Evolutionary conservation across 2,888 invertebrate species (phyloP), one percentile per base, ranked within the genome.

Genomic region (Hirtodrosophila confusa): DNA sequence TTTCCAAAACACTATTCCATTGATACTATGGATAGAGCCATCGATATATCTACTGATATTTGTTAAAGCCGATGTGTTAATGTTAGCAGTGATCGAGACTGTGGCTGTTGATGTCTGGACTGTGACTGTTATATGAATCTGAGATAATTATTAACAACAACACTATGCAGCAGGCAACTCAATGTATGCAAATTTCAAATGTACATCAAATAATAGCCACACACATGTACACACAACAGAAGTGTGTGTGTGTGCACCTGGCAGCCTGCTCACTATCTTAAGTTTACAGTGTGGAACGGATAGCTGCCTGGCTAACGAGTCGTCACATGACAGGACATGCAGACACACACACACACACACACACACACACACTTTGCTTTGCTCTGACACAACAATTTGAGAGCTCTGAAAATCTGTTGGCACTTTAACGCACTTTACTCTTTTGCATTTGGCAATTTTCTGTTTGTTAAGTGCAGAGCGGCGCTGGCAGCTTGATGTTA

Each of bases 301-400:
- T 67, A 45, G 69, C 66, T 80, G 80, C 85, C 72, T 66, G 69
- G 39, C 68, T 85, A 80, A 85, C 83, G 75, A 80, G 82, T 75
- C 75, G 44, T 60, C 60, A 78, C 70, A 65, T 70, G 57, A 70
- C 61, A 61, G 66, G 69, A 76, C 73, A 74, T 62, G 78, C 35
- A 33, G 37, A 12, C 50, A n/a, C 23, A 5, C 56, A 43, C 24
- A 41, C 11, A 40, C 37, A 36, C 27, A 33, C 37, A 44, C 51
- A 48, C 43, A 36, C 40, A 35, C 35, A 55, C 51, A 24, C n/a
- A 29, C n/a, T n/a, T n/a, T n/a, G n/a, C n/a, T n/a, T n/a, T n/a
- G n/a, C n/a, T n/a, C n/a, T n/a, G n/a, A n/a, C n/a, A 67, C 9
- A 49, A 54, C 53, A 67, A 62, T 67, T 68, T 53, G 56, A 55